Percentiles rank a stretch among this genome's conserved stretches.
Evolutionary conservation across 2,113 vertebrate genomes (phyloP).

Genomic region (Atlantisia rogersi): DNA sequence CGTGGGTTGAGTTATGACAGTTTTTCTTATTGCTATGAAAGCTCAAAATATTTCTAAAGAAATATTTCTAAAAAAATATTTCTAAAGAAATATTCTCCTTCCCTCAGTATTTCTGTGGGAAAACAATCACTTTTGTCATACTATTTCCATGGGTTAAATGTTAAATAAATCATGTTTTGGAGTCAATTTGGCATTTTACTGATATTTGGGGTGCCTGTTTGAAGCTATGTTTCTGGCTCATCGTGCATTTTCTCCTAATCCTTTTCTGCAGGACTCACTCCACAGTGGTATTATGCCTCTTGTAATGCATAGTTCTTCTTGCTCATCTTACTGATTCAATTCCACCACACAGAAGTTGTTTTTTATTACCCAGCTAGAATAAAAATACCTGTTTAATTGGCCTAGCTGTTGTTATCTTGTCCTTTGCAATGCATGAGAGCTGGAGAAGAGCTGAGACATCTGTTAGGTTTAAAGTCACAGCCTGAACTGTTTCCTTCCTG

Average conservation of each 20-base stretch:
- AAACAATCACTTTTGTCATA: not conserved
- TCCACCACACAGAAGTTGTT: not conserved
- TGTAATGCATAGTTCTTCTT: not conserved
- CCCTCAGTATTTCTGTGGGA: not conserved
- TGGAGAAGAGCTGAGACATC: not conserved
- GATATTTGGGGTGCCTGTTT: not conserved
- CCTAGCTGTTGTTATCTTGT: not conserved
- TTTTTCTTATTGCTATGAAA: not conserved
- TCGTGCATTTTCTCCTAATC: not conserved
- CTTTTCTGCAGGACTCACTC: not conserved
- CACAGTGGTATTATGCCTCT: not conserved
- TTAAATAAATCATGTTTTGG: not conserved
- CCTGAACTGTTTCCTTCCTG: not conserved
- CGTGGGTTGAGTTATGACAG: not conserved
- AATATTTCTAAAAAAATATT: constrained; percentile 3
- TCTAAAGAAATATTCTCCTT: not conserved
- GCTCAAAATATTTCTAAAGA: constrained; percentile 2
- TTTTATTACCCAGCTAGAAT: not conserved
- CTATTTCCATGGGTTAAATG: not conserved
- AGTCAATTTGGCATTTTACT: not conserved
- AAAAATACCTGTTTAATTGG: not conserved
- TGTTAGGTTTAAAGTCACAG: not conserved
- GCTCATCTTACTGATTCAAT: not conserved
- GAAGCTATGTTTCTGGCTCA: not conserved
- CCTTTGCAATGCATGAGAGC: not conserved